Evolutionary conservation across 2,888 invertebrate genomes (phyloP).

Genomic region (Athripsodes cinereus): DNA sequence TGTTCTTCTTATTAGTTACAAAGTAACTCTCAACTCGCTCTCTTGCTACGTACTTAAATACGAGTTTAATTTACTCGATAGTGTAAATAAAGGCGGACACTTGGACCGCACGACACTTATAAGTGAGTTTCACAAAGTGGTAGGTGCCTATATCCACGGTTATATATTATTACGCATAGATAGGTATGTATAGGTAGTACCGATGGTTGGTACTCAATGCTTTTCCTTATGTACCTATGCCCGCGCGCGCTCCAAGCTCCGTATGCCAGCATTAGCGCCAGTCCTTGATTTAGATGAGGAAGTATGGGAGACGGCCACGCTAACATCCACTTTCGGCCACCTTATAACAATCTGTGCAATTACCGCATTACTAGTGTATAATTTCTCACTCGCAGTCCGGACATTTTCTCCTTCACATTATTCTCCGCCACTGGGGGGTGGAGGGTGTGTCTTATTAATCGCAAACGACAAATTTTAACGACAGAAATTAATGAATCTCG

Average conservation of each 20-base stretch:
- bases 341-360: slow-evolving; percentile 27
- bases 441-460: slow-evolving; percentile 50
- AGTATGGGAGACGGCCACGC: slow-evolving; percentile 21
- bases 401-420: slow-evolving; percentile 19
- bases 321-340: slow-evolving; percentile 27
- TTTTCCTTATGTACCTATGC: slow-evolving; percentile 9
- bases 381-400: slow-evolving; percentile 22
- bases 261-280: not conserved
- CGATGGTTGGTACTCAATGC: no score
- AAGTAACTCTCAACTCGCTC: slow-evolving; percentile 32
- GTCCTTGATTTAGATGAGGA: slow-evolving; percentile 19
- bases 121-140: slow-evolving; percentile 26
- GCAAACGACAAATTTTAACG: slow-evolving; percentile 57
- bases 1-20: slow-evolving; percentile 56
- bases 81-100: slow-evolving; percentile 51
- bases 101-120: slow-evolving; percentile 31
- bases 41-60: slow-evolving; percentile 42
- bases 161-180: not conserved
- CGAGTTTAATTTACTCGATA: slow-evolving; percentile 55
- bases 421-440: slow-evolving; percentile 35
- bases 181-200: not conserved
- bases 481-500: slow-evolving; percentile 57
- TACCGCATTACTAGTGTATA: slow-evolving; percentile 27
- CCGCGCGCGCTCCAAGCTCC: slow-evolving; percentile 13
- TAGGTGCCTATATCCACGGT: not conserved